Conservation (phyloP, 2,797 vertebrate species). For the Anolis apletophallus region DNA sequence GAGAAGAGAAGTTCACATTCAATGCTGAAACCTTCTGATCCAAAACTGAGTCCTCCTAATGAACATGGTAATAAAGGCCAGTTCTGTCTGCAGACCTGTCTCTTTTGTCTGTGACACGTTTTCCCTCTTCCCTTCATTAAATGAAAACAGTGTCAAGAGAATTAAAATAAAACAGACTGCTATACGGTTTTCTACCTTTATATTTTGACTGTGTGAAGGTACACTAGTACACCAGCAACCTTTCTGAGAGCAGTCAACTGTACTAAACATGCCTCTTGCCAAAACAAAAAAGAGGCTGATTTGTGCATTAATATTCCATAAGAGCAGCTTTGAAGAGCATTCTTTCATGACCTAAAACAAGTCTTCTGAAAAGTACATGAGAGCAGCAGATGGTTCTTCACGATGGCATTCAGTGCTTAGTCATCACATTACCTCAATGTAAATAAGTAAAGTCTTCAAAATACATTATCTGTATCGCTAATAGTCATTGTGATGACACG, state of each 20-base stretch:
- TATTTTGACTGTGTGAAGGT: not conserved
- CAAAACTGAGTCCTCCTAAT: not conserved
- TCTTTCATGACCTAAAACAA: not conserved
- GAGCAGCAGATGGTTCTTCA: not conserved
- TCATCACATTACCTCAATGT: not conserved
- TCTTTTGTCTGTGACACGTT: not conserved
- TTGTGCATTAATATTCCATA: not conserved
- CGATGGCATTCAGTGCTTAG: not conserved
- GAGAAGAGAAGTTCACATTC: not conserved
- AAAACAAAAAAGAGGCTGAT: not conserved
- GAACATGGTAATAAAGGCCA: not conserved
- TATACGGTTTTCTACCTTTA: not conserved
- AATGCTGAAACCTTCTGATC: not conserved
- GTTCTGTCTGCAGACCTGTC: not conserved
- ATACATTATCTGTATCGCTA: not conserved
- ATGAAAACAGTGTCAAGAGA: not conserved
- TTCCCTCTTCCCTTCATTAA: not conserved
- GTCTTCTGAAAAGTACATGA: not conserved
- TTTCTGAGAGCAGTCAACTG: not conserved
- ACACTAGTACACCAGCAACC: not conserved
- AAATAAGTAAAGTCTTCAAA: not conserved
- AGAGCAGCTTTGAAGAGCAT: not conserved
- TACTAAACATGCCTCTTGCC: not conserved
- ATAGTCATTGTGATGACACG: not conserved
- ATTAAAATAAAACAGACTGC: not conserved